Base-by-base conservation (phyloP, 2,113 vertebrate genomes). In the Donacobius atricapilla region DNA sequence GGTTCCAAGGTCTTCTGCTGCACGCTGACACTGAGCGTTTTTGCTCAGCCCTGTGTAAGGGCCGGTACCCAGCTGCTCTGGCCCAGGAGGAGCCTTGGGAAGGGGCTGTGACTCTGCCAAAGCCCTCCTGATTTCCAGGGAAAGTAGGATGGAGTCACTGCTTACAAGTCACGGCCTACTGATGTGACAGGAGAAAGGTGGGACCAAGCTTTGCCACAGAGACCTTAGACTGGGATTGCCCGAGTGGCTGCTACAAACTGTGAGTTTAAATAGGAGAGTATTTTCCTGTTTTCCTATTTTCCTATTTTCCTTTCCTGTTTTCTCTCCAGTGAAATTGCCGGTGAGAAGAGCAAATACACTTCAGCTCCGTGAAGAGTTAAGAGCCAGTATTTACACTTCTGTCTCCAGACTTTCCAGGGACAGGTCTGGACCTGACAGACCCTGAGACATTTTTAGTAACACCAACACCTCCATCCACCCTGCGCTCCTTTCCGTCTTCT, bases 361-460 rank as follows among this genome's bases (percentile, higher is more conserved):
- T 87, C 54, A 86, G 56, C 56, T 31, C 44, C 4, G 4, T 15
- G 51, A 83, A 83, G 86, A 83, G 83, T 82, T 93, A 69, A 89
- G 66, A 91, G 39, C 13, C 79, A 63, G 42, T 25, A 54, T 84
- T 93, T 87, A 57, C 53, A n/a, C 54, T 79, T 88, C 45, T 53
- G 54, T 54, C 84, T 95, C 48, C 90, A 84, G 42, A 48, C 84
- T 94, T 91, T 61, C 44, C 78, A 82, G 61, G 15, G 69, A 92
- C 90, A 73, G 54, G 94, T 56, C 54, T 82, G 89, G 83, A 83
- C 95, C 58, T 92, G 96, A 88, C 37, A 44, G 76, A 83, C 75
- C 63, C 75, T 3, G 15, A 89, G 77, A 73, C 81, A 45, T 68
- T 87, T 78, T 95, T 70, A 91, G 68, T 39, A 88, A 82, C 63